These are phyloP conservation scores for Gnathonemus longibarbis DNA, from an alignment of 2,113 vertebrate genomes.

Conservation along the genomic window DNA sequence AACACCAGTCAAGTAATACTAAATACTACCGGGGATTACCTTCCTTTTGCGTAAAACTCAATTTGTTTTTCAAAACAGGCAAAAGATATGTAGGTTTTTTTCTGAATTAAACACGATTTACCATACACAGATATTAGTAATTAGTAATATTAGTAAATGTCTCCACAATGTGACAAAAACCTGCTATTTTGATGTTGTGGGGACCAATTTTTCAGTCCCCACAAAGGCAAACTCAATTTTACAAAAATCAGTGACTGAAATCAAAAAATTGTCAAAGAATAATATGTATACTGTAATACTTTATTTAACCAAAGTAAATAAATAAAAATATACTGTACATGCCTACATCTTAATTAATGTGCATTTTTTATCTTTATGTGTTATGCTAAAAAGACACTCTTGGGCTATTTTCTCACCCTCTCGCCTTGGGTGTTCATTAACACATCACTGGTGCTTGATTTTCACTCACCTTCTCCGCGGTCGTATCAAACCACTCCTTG, in stretches of 20 bases:
- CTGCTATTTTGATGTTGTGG: too few species aligned
- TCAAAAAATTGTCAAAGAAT: neutral
- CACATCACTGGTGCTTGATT: neutral
- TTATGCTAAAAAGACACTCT: neutral
- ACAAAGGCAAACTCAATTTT: too few species aligned
- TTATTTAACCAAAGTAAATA: neutral
- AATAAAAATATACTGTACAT: neutral
- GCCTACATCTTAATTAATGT: neutral
- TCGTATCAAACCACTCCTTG: conserved; percentile 58
- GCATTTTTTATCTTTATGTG: neutral
- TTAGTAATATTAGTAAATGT: too few species aligned
- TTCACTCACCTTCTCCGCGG: conserved; percentile 52
- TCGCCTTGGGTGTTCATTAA: neutral
- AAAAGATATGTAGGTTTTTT: neutral
- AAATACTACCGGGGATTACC: neutral
- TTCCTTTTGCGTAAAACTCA: neutral
- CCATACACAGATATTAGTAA: too few species aligned
- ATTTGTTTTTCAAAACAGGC: neutral
- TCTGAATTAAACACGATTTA: neutral
- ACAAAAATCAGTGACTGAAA: too few species aligned
- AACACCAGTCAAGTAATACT: neutral
- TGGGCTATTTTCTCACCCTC: neutral
- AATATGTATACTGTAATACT: neutral
- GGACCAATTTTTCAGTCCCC: too few species aligned
- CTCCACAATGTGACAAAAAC: too few species aligned